A percentile compares a stretch with the other conserved stretches of the same genome.
These are phyloP conservation scores for Desmophyllum pertusum DNA, from an alignment of 92 coral and sea anemone species.

Conservation along the genomic window DNA sequence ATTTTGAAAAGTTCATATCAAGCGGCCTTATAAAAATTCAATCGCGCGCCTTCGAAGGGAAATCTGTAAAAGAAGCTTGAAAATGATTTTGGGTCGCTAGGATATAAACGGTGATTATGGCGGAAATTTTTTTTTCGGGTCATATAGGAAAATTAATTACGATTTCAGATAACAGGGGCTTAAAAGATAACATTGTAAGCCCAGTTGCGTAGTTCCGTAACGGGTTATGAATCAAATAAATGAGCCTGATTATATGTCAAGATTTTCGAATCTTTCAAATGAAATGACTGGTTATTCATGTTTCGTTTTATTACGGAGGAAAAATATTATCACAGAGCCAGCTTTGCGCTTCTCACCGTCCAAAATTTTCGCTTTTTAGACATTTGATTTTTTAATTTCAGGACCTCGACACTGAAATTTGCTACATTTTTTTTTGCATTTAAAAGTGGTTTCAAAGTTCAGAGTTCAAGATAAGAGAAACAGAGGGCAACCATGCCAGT, in stretches of 20 bases:
- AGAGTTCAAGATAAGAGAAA: not conserved
- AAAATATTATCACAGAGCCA: conserved; percentile 22
- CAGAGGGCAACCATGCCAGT: not conserved
- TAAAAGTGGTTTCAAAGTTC: conserved; percentile 7
- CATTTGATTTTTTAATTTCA: not conserved
- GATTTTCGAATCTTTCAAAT: conserved; percentile 19
- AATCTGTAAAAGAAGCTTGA: not conserved
- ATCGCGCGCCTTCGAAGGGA: not conserved
- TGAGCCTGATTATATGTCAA: conserved; percentile 31
- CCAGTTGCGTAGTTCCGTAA: conserved; percentile 37
- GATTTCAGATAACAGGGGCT: conserved; percentile 4
- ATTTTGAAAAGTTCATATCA: not conserved
- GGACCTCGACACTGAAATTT: conserved; percentile 1
- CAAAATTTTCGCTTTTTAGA: conserved; percentile 18
- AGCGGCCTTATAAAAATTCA: not conserved
- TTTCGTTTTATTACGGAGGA: conserved; percentile 21
- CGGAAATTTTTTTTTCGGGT: not conserved
- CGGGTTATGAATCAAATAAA: conserved; percentile 48
- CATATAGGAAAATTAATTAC: conserved; percentile 29
- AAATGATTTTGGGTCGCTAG: conserved; percentile 6
- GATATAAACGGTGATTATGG: conserved; percentile 15
- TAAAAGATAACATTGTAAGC: conserved; percentile 9
- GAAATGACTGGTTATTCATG: conserved; percentile 22
- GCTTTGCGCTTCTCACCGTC: conserved; percentile 18
- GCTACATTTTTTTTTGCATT: not conserved